Conservation (phyloP, 1,140 invertebrate species). For the Steinernema feltiae region DNA sequence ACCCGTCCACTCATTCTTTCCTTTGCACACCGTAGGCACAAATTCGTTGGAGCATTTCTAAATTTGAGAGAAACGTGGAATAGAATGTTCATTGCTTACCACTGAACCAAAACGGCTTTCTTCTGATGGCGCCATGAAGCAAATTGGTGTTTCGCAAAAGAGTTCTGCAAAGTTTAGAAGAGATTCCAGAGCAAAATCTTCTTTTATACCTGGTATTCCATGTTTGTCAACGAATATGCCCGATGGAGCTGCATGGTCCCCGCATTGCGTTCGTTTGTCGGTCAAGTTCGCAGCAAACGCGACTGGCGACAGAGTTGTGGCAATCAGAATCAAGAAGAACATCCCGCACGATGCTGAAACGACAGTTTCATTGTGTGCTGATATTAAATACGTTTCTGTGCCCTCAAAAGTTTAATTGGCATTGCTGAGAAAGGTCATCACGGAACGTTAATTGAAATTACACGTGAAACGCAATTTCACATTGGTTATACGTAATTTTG, state of each 20-base stretch:
- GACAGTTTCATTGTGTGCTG: neutral
- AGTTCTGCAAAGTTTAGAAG: neutral
- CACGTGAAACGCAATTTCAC: neutral
- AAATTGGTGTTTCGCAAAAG: neutral
- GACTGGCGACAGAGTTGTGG: neutral
- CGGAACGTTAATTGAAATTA: slow-evolving; percentile 1
- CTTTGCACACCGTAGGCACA: neutral
- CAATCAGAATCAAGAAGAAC: neutral
- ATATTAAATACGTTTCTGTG: neutral
- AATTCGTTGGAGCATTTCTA: neutral
- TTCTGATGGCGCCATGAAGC: neutral
- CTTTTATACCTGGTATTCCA: neutral
- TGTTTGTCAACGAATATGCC: neutral
- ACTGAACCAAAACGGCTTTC: neutral
- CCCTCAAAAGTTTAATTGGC: neutral
- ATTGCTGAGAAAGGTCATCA: neutral
- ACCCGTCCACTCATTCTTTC: neutral
- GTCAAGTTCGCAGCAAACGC: neutral
- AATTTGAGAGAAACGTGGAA: neutral
- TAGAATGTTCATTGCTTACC: too few relatives aligned
- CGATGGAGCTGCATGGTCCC: neutral
- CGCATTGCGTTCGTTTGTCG: neutral
- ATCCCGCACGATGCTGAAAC: neutral
- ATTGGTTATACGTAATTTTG: neutral
- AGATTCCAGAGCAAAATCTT: neutral